Conservation (phyloP, 2,888 invertebrate species). For the Atethmia centrago region DNA sequence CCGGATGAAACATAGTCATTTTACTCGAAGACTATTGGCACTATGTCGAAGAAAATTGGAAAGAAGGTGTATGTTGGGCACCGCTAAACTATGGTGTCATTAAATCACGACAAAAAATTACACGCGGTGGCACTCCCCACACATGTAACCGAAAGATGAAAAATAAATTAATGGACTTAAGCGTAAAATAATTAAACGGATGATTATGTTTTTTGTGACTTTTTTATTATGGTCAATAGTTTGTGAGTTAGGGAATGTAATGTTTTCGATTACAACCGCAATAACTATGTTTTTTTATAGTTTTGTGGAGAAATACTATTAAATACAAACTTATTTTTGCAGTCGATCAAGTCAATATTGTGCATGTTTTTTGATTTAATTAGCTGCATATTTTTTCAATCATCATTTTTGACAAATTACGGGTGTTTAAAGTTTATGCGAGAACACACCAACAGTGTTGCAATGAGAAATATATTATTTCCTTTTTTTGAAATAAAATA, state of each 20-base stretch:
- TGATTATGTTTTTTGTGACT: too few species aligned
- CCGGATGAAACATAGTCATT: neutral
- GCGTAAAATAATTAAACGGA: neutral
- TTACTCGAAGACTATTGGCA: neutral
- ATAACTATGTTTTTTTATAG: too few species aligned
- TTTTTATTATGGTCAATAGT: too few species aligned
- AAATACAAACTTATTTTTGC: too few species aligned
- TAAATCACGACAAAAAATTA: neutral
- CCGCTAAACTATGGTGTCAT: neutral
- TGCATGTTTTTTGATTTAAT: too few species aligned
- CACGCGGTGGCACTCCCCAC: neutral
- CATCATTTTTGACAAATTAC: neutral
- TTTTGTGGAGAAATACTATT: too few species aligned
- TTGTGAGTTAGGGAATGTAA: too few species aligned
- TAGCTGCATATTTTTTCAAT: neutral
- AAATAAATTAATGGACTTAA: neutral
- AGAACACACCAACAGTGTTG: constrained; percentile 8
- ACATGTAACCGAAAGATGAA: neutral
- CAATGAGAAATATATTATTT: neutral
- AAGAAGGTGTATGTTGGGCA: neutral
- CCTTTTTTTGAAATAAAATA: neutral
- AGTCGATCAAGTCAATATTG: too few species aligned
- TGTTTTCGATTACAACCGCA: too few species aligned
- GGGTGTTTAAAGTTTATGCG: neutral
- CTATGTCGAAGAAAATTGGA: neutral